Evolutionary conservation across 2,797 vertebrate genomes (phyloP).

Genomic region (Cheirogaleus major): DNA sequence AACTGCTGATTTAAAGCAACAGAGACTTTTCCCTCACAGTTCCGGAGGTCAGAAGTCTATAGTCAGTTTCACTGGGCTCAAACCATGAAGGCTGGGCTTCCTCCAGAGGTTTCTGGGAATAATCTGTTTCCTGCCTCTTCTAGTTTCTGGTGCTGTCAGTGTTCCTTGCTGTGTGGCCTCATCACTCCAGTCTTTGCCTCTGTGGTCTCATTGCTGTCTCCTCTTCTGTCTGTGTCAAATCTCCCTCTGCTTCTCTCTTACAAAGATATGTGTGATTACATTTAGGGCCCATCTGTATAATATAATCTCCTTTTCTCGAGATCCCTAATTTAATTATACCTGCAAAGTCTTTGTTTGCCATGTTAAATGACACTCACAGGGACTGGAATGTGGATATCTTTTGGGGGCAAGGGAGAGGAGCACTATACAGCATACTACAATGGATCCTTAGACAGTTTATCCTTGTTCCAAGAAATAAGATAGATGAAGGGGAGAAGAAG

Average conservation of each 20-base stretch:
- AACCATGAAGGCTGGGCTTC: not conserved
- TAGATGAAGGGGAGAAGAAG: not conserved
- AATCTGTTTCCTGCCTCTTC: not conserved
- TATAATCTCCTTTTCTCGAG: not conserved
- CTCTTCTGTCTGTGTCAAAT: not conserved
- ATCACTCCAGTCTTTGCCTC: not conserved
- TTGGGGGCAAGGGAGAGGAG: not conserved
- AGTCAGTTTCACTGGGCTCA: not conserved
- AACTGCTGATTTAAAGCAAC: not conserved
- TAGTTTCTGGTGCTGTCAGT: not conserved
- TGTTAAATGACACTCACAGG: not conserved
- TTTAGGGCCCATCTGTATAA: not conserved
- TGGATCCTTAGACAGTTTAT: not conserved
- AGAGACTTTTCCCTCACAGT: not conserved
- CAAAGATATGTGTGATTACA: not conserved
- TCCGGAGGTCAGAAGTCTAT: not conserved
- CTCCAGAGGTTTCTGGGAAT: not conserved
- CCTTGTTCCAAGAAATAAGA: not conserved
- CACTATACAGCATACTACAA: not conserved
- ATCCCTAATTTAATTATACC: not conserved
- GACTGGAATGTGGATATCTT: not conserved
- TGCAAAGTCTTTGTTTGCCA: not conserved
- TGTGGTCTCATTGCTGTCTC: too few relatives aligned
- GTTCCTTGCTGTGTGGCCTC: not conserved
- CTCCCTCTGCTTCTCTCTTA: not conserved